Percentiles rank a stretch among this genome's conserved stretches.
Evolutionary conservation across 1,140 invertebrate species (phyloP).

Genomic region (Cyclina sinensis): DNA sequence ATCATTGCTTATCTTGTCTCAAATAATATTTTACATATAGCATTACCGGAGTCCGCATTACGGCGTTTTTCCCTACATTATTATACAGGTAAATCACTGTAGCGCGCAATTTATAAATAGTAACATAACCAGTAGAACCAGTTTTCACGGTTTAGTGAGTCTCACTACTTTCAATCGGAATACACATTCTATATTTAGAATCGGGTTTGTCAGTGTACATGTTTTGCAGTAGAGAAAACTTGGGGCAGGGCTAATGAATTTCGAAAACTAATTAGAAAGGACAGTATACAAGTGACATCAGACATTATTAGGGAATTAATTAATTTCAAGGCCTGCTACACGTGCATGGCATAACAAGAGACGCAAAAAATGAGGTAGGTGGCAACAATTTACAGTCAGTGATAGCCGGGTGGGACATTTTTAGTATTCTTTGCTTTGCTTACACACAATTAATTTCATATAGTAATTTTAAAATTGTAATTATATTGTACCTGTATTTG

Average conservation of each 20-base stretch:
- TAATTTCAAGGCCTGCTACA: not conserved
- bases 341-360: conserved; percentile 27
- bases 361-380: conserved; percentile 49
- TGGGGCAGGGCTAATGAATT: conserved; percentile 48
- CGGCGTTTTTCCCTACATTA: not conserved
- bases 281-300: not conserved
- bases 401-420: conserved; percentile 45
- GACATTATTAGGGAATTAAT: not conserved
- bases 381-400: not conserved
- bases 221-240: conserved; percentile 57
- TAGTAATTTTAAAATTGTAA: too few species aligned
- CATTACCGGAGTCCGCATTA: not conserved
- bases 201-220: conserved; percentile 66
- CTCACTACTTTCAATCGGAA: conserved; percentile 45
- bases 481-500: too few species aligned
- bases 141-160: conserved; percentile 50
- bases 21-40: too few species aligned
- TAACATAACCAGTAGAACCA: conserved; percentile 59
- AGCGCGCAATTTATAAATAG: conserved; percentile 53
- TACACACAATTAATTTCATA: too few species aligned
- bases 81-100: conserved; percentile 41
- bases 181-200: conserved; percentile 63
- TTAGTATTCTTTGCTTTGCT: too few species aligned
- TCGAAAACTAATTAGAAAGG: not conserved
- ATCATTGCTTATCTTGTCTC: too few species aligned